Evolutionary conservation across 2,113 vertebrate species (phyloP), one percentile per base, ranked within the genome.

Genomic region (Prietella phreatophila): DNA sequence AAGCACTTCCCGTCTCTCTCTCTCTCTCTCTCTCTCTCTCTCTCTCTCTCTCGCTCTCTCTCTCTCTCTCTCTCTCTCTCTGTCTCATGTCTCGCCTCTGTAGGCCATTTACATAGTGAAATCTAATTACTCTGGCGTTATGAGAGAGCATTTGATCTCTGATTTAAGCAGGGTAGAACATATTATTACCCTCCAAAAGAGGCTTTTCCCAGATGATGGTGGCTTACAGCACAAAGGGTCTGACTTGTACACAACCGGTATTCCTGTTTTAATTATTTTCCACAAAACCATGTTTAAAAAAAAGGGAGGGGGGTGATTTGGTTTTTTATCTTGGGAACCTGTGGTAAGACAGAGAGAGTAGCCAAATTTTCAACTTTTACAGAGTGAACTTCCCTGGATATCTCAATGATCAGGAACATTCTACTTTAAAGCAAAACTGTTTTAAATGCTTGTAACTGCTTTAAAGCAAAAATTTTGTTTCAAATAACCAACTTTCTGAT

Each of bases 61-160:
- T n/a, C 91, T 89, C 92, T 91, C 87, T 33, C 86, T 36, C 92
- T 92, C 92, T 63, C 91, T 91, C 89, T 91, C 87, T 33, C 86
- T 36, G 92, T 92, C 92, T 63, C 91, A 47, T 47, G 42, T 91
- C 89, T 86, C 88, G 67, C 91, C 93, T 94, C 93, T 93, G 94
- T 95, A 94, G 93, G 89, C 94, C 94, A 95, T 96, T 95, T 94
- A 95, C 95, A 96, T 95, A 96, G 95, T 91, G 91, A 94, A 95
- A 95, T 94, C 94, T 95, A 95, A 95, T 96, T 95, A 95, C 94
- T 91, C 92, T n/a, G 85, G 91, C 92, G 91, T 94, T 94, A 91
- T 92, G 92, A 95, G 93, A 92, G 93, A 93, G 83, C 93, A 95
- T 95, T 95, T 95, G 93, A 96, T 95, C 94, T 95, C 94, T 92